phyloP scores from a whole-genome alignment of 2,113 vertebrate genomes.

The Mormoops blainvillei region DNA sequence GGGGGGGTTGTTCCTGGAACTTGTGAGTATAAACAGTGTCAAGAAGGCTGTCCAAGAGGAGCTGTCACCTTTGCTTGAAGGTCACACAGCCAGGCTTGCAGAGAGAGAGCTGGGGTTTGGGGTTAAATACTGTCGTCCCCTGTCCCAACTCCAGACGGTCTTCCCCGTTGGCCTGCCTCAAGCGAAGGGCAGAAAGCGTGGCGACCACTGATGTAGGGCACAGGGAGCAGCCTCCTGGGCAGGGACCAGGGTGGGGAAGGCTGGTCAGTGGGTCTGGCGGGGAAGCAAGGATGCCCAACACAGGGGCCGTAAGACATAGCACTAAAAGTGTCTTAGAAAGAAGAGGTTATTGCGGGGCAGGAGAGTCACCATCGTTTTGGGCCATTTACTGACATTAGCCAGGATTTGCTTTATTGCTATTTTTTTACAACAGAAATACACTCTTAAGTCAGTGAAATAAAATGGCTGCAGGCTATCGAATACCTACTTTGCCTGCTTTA shows the following conservation, averaged over 20 bases:
- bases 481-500: neutral
- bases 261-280: neutral
- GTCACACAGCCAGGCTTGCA: neutral
- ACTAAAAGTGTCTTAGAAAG: neutral
- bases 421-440: neutral
- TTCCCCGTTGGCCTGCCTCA: neutral
- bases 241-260: neutral
- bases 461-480: neutral
- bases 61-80: neutral
- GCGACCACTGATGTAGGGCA: neutral
- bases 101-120: neutral
- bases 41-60: neutral
- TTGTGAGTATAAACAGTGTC: rapidly evolving
- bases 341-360: neutral
- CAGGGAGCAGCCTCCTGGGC: neutral
- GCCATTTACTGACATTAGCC: neutral
- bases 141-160: neutral
- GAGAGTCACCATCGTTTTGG: neutral
- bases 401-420: neutral
- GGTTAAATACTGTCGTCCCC: neutral
- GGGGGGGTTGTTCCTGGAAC: neutral
- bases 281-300: neutral
- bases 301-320: neutral
- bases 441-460: neutral
- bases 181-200: no score